Evolutionary conservation across 2,113 vertebrate genomes (phyloP).

Genomic region (Phaethornis superciliosus): DNA sequence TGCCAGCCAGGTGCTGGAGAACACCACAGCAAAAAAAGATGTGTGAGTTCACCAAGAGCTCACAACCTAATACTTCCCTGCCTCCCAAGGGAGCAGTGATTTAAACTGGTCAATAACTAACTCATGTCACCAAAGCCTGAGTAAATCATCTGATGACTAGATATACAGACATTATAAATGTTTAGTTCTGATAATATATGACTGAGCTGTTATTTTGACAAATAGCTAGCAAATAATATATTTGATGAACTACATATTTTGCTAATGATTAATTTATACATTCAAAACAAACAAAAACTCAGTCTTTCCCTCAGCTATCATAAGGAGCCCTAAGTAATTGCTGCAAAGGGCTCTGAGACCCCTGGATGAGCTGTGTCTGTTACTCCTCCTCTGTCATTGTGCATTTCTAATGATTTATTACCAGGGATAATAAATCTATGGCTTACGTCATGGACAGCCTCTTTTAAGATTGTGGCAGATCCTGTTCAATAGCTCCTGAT

Average conservation of each 20-base stretch:
- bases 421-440: not conserved
- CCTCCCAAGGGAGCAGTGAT: not conserved
- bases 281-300: conserved; percentile 46
- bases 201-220: conserved; percentile 55
- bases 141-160: conserved; percentile 40
- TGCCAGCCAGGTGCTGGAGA: not conserved
- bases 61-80: not conserved
- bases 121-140: conserved; percentile 9
- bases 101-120: conserved; percentile 32
- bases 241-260: conserved; percentile 68
- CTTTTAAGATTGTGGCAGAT: not conserved
- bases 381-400: not conserved
- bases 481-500: not conserved
- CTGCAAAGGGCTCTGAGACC: conserved; percentile 15
- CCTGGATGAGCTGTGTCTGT: not conserved
- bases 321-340: not conserved
- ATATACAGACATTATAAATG: conserved; percentile 48
- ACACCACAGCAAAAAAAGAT: not conserved
- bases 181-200: conserved; percentile 49
- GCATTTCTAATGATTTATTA: conserved; percentile 25
- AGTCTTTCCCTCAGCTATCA: not conserved
- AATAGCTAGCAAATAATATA: conserved; percentile 66
- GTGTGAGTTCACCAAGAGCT: not conserved
- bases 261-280: conserved; percentile 68
- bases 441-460: not conserved